A percentile compares a stretch with the other conserved stretches of the same genome.
These are phyloP conservation scores for Scophthalmus maximus DNA, from an alignment of 2,113 vertebrate species.

Conservation along the genomic window DNA sequence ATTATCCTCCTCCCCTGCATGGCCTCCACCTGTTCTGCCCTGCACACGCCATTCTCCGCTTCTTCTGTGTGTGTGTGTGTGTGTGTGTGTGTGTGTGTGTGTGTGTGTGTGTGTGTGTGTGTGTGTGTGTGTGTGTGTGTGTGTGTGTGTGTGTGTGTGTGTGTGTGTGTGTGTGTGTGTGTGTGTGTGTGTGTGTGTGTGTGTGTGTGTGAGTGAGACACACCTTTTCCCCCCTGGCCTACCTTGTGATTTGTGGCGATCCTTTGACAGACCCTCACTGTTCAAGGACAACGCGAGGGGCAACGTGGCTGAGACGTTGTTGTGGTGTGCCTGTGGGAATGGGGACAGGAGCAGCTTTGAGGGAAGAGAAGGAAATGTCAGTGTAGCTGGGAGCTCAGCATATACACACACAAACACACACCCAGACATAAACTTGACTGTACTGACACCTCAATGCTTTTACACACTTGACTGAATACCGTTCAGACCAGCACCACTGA, in stretches of 20 bases:
- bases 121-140: conserved; percentile 12
- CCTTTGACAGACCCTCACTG: conserved; percentile 45
- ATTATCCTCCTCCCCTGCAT: conserved; percentile 57
- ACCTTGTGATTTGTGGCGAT: conserved; percentile 62
- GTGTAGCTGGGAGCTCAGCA: conserved; percentile 35
- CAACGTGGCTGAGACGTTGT: conserved; percentile 27
- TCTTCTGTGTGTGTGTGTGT: conserved; percentile 27
- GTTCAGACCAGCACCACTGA: conserved; percentile 57
- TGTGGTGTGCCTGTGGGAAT: conserved; percentile 61
- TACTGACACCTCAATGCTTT: conserved; percentile 58
- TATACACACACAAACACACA: conserved; percentile 1
- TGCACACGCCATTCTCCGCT: conserved; percentile 20
- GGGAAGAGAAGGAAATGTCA: conserved; percentile 68
- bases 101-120: too few species aligned
- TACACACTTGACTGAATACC: conserved; percentile 60
- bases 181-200: conserved; percentile 21
- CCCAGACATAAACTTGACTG: conserved; percentile 23
- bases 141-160: too few species aligned
- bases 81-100: conserved; percentile 26
- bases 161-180: conserved; percentile 36
- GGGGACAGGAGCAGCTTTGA: conserved; percentile 72
- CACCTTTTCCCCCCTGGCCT: background rate
- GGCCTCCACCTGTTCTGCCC: conserved; percentile 67
- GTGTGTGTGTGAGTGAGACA: conserved; percentile 23
- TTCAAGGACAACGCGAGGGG: conserved; percentile 53